Evolutionary conservation across 2,888 invertebrate species (phyloP), one percentile per base, ranked within the genome.

Genomic region (Meta bourneti): DNA sequence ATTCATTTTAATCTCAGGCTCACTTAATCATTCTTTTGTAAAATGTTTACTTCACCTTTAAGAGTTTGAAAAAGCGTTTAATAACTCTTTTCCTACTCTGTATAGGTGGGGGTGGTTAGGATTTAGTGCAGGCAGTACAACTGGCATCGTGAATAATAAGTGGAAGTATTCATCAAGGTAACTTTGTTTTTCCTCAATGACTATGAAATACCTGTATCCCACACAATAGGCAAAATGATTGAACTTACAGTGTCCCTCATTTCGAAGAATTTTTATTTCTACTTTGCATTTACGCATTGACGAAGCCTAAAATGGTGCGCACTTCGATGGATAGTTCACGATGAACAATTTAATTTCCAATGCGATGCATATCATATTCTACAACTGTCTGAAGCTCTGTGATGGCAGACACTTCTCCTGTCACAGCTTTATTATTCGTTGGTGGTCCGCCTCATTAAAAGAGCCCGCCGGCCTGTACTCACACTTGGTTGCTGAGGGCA

Each of bases 81-180:
- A 34, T 34, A 34, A 34, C 0, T 54, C 34, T 20, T 83, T 90
- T 91, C 91, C 7, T 90, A 13, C 5, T 34, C 34, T 34, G 34
- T 34, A 4, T 20, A 95, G 95, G 95, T 99, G 98, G 98, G 98
- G 98, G 0, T 98, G 98, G 98, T 95, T 98, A 85, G 98, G 98
- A 0, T 98, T 98, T 94, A 98, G 98, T 95, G 98, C 98, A 79
- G 98, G 98, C 16, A 95, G 96, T 93, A 96, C 96, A 0, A 96
- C 95, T 93, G 96, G 96, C 95, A 96, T 97, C 16, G 97, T 97
- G 93, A 98, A 97, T 0, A 96, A 97, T 7, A 97, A 97, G 94
- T 98, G 98, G 98, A 97, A 98, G 94, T 98, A 98, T 94, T 98
- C 98, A 0, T 94, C 95, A 20, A 94, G 94, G 95, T 95, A 93